Percentiles rank a stretch among this genome's conserved stretches.
phyloP scores from a whole-genome alignment of 2,888 invertebrate genomes.

The Catonia carolina region DNA sequence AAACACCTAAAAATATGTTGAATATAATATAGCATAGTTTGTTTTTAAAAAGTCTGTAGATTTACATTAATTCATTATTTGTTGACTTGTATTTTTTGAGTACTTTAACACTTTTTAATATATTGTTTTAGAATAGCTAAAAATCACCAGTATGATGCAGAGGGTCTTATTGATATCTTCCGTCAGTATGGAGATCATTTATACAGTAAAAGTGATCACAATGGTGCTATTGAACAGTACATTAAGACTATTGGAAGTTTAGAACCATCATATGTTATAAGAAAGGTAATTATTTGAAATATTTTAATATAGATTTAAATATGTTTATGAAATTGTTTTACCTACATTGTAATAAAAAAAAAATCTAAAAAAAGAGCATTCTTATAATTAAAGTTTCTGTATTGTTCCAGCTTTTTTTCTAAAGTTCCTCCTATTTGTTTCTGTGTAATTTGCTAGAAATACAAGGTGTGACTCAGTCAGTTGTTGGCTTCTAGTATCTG shows the following conservation, averaged over 20 bases:
- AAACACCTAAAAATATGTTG: too few relatives aligned
- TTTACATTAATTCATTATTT: too few relatives aligned
- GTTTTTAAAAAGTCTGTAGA: too few relatives aligned
- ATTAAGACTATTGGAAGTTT: slow-evolving; percentile 92
- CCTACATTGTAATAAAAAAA: neutral
- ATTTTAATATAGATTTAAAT: neutral
- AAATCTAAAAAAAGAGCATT: too few relatives aligned
- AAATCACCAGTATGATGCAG: slow-evolving; percentile 76
- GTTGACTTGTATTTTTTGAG: too few relatives aligned
- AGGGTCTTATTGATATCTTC: slow-evolving; percentile 84
- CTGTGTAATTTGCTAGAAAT: too few relatives aligned
- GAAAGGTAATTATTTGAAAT: slow-evolving; percentile 51
- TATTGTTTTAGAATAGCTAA: slow-evolving; percentile 65
- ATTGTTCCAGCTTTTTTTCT: too few relatives aligned
- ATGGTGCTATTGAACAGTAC: slow-evolving; percentile 84
- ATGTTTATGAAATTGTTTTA: neutral
- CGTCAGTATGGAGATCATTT: slow-evolving; percentile 95
- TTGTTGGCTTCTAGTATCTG: too few relatives aligned
- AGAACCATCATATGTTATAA: slow-evolving; percentile 93
- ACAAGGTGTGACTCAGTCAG: too few relatives aligned
- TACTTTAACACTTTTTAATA: too few relatives aligned
- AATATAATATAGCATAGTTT: too few relatives aligned
- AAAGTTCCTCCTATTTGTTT: neutral
- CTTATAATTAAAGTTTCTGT: neutral
- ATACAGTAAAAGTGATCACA: slow-evolving; percentile 75